phyloP scores from a whole-genome alignment of 1,140 invertebrate genomes.

The Myzus persicae region DNA sequence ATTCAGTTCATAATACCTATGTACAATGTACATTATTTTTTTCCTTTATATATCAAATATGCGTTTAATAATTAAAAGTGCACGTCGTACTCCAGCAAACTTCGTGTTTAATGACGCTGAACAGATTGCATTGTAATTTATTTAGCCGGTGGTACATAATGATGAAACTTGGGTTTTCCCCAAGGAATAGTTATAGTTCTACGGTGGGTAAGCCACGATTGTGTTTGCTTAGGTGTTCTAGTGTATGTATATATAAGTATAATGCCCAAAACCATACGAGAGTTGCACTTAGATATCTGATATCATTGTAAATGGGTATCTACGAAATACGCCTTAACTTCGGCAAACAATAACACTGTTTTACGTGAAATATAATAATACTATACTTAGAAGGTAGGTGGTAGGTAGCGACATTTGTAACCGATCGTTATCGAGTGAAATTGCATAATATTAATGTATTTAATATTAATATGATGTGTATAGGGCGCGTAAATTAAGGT shows the following conservation, averaged over 20 bases:
- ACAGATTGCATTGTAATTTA: conserved; percentile 17
- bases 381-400: no score
- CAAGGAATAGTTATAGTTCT: background rate
- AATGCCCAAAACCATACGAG: background rate
- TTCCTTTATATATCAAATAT: background rate
- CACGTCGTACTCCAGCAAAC: background rate
- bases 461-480: background rate
- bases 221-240: background rate
- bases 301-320: background rate
- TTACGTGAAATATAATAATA: background rate
- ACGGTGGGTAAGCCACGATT: background rate
- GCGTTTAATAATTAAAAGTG: conserved; percentile 12
- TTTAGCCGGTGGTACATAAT: conserved; percentile 7
- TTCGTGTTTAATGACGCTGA: background rate
- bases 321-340: background rate
- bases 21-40: background rate
- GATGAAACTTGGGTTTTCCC: conserved; percentile 8
- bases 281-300: background rate
- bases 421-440: background rate
- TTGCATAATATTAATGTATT: no score
- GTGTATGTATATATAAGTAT: background rate
- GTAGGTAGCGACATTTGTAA: background rate
- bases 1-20: background rate
- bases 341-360: background rate
- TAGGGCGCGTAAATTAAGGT: background rate